Evolutionary conservation across 2,113 vertebrate species (phyloP).

Genomic region (Hemibates koningsi): DNA sequence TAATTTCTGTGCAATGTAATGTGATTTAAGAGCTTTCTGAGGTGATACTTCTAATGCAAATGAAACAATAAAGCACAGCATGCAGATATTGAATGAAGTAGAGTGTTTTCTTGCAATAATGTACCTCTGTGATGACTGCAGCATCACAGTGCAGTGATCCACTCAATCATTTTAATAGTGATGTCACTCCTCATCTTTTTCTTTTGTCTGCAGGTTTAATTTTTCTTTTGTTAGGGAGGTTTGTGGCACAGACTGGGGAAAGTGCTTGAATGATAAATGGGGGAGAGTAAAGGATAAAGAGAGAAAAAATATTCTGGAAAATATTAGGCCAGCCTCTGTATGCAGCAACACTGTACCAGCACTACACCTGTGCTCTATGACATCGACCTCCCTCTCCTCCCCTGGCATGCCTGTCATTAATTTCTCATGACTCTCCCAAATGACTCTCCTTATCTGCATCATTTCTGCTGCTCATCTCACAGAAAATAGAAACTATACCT

Average conservation of each 20-base stretch:
- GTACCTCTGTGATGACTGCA: not conserved
- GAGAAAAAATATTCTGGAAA: not conserved
- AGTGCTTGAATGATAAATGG: not conserved
- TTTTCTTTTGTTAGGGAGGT: not conserved
- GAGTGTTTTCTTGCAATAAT: not conserved
- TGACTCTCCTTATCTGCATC: not conserved
- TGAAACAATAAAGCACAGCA: slow-evolving; percentile 15
- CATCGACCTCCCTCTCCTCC: not conserved
- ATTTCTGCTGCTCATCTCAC: not conserved
- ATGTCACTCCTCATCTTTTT: not conserved
- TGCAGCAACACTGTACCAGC: not conserved
- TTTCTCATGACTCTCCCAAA: not conserved
- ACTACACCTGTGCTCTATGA: not conserved
- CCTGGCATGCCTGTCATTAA: not conserved
- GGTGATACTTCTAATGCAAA: slow-evolving; percentile 23
- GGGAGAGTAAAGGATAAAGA: not conserved
- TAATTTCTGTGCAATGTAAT: slow-evolving; percentile 31
- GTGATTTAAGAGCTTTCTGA: slow-evolving; percentile 8
- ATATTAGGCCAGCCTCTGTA: not conserved
- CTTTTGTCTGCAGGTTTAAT: not conserved
- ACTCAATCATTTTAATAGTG: not conserved
- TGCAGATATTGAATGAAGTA: not conserved
- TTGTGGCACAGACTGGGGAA: not conserved
- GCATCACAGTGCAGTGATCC: not conserved
- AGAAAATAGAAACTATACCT: not conserved